These are phyloP conservation scores for Magallana ariakensis DNA, from an alignment of 1,140 invertebrate genomes.

Conservation along the genomic window DNA sequence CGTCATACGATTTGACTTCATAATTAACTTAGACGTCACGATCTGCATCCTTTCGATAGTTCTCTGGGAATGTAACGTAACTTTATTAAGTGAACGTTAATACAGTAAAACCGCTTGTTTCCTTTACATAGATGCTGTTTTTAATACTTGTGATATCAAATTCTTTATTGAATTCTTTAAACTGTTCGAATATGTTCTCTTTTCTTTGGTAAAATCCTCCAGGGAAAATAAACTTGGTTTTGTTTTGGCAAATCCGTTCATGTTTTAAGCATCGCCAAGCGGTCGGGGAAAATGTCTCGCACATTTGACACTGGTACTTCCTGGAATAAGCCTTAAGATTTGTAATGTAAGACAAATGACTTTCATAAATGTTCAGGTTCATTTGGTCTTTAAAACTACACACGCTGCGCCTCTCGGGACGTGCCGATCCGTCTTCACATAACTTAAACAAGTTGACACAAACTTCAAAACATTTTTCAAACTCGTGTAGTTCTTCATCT, in stretches of 20 bases:
- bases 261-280: conserved; percentile 15
- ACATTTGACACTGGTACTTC: conserved; percentile 48
- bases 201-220: conserved; percentile 39
- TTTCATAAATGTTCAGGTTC: conserved; percentile 38
- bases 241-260: conserved; percentile 28
- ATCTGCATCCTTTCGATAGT: too few species aligned
- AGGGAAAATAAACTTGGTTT: conserved; percentile 37
- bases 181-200: conserved; percentile 40
- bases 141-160: too few species aligned
- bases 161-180: conserved; percentile 47
- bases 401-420: background rate
- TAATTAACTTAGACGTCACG: too few species aligned
- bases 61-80: too few species aligned
- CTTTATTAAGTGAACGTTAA: too few species aligned
- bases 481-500: background rate
- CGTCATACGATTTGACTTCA: too few species aligned
- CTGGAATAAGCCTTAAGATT: conserved; percentile 41
- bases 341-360: conserved; percentile 38
- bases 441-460: conserved; percentile 40
- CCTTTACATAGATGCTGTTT: too few species aligned
- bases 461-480: conserved; percentile 30
- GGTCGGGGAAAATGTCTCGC: conserved; percentile 33
- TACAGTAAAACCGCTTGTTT: too few species aligned
- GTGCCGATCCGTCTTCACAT: conserved; percentile 1
- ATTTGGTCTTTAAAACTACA: conserved; percentile 21